Conservation (phyloP, 2,888 invertebrate genomes). For the Brachypalpus laphriformis region DNA sequence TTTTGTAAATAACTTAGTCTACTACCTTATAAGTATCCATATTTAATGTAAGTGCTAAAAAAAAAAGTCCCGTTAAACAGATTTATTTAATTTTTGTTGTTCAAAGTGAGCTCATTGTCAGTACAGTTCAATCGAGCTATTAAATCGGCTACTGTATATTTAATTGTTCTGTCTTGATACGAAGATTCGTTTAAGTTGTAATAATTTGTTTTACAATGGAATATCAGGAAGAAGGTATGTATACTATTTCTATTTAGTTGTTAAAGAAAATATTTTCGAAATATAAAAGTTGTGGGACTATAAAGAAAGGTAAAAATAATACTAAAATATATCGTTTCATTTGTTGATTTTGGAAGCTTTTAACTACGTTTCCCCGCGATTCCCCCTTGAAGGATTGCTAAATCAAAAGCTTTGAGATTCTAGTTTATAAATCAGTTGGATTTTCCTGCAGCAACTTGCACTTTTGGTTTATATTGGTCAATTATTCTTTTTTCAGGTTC, state of each 20-base stretch:
- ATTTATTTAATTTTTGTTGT: neutral
- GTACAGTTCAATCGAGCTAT: neutral
- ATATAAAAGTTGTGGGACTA: neutral
- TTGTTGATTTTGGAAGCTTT: slow-evolving; percentile 2
- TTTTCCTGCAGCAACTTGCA: neutral
- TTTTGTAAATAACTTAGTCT: neutral
- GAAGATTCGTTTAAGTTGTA: neutral
- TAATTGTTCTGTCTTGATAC: neutral
- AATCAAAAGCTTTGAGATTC: neutral
- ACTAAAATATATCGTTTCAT: neutral
- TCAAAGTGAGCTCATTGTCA: neutral
- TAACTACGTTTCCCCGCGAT: too few relatives aligned
- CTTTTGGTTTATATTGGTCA: neutral
- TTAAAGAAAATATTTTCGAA: neutral
- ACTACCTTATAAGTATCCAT: neutral
- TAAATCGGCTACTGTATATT: neutral
- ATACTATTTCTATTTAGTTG: neutral
- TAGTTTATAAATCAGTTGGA: neutral
- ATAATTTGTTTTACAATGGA: neutral
- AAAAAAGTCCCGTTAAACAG: neutral
- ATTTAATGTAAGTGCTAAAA: neutral
- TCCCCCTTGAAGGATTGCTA: neutral
- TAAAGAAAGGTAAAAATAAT: neutral
- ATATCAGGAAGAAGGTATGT: neutral
- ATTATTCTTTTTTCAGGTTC: neutral